Base-by-base conservation (phyloP, 2,888 invertebrate genomes). In the Abrostola tripartita region DNA sequence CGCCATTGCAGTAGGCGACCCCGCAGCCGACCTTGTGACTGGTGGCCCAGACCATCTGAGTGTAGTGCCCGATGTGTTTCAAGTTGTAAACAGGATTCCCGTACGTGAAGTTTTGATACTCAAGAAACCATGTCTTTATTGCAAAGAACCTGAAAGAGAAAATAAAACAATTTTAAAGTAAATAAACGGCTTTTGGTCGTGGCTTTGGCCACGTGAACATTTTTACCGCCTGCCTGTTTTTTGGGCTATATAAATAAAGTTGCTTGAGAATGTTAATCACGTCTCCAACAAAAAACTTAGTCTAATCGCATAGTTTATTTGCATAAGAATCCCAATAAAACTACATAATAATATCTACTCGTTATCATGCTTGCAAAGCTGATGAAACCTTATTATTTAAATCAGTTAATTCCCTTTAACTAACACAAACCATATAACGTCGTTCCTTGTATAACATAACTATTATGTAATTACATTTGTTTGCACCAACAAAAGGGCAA, bases 31-130 rank as follows among this genome's bases (percentile, higher is more conserved):
- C 96, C 85, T 96, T 96, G 85, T 97, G 97, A 24, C 96, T 96
- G 5, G 97, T 95, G 10, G 97, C 97, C 97, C 97, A 98, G 36
- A 97, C 97, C 96, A 97, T 96, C 90, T 97, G 97, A 0, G 97
- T 97, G 87, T 97, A 98, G 90, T 97, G 97, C 0, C 97, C 97
- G 35, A 97, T 95, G 11, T 95, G 94, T 68, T 94, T 93, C 5
- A 97, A 84, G 81, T 96, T 94, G 81, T 96, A 96, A 54, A 90
- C 83, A 0, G 94, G 91, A 37, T 95, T 90, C 0, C 97, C 97
- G 83, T 96, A 98, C 0, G 96, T 96, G 84, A 97, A 98, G 79
- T 97, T 96, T 75, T 96, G 93, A 81, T 96, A 96, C 88, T 98
- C 97, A 61, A 97, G 87, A 87, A 96, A 97, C 98, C 98, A 98